Base-by-base conservation (phyloP, 2,888 invertebrate genomes). In the Eurois occulta region DNA sequence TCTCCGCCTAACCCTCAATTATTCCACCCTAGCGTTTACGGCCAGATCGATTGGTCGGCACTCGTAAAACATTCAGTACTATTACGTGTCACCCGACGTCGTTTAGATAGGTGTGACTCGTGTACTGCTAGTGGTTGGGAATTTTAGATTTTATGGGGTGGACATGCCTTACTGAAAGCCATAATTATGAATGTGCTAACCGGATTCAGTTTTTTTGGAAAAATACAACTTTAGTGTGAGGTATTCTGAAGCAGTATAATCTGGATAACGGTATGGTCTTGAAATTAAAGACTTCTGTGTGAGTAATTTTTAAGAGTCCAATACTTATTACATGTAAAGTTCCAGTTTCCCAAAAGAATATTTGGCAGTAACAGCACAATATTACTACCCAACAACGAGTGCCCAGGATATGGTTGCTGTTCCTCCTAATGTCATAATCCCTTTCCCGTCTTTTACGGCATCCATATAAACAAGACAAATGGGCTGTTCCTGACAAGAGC, bases 61-160 rank as follows among this genome's bases (percentile, higher is more conserved):
- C 86, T 85, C 77, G 77, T 90, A 84, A 90, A 90, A 89, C 86
- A 90, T 90, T 87, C 87, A 90, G 72, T 18, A 72, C 79, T 79
- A 79, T 87, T 85, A 89, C 86, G 77, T 84, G 81, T 70, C 86
- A 75, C 73, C 68, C 79, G 58, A 62, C 73, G 76, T 81, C 81
- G 75, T 78, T 86, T 81, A 62, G 66, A 43, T 76, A 76, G 78
- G 81, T 83, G 85, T 77, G 75, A 83, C 74, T 75, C 41, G 55
- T 80, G 69, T 77, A n/a, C 46, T 43, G 60, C 13, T 41, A 7
- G 55, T 43, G 13, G 28, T 8, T 16, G n/a, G 48, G 65, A 68
- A 74, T 58, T 67, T 73, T 78, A 48, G 72, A 62, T 71, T 71
- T 32, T 16, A 11, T 64, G 24, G 24, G 72, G 78, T n/a, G n/a